These are phyloP conservation scores for Linyphia triangularis DNA, from an alignment of 2,888 invertebrate genomes.

Conservation along the genomic window DNA sequence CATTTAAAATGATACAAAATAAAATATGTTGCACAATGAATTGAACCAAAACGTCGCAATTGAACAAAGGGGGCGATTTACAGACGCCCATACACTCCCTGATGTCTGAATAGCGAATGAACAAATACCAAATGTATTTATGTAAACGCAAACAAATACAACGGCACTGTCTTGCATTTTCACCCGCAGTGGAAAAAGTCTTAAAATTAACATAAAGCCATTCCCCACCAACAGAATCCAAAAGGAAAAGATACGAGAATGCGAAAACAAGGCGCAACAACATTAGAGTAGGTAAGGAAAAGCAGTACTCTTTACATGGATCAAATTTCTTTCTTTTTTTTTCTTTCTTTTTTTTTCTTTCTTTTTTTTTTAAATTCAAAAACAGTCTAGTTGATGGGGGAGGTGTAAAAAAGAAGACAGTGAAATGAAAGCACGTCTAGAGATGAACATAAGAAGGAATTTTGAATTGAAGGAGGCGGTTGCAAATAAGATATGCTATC, in stretches of 20 bases:
- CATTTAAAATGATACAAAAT: neutral
- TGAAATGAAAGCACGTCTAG: neutral
- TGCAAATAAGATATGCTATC: conserved; percentile 57
- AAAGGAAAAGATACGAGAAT: neutral
- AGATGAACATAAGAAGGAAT: neutral
- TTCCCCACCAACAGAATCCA: conserved; percentile 13
- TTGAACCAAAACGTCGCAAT: neutral
- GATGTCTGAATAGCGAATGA: conserved; percentile 22
- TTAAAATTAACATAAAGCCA: conserved; percentile 57
- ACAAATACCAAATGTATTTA: conserved; percentile 21
- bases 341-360: neutral
- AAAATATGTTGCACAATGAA: neutral
- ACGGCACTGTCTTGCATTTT: neutral
- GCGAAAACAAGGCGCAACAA: conserved; percentile 10
- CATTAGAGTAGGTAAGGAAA: conserved; percentile 20
- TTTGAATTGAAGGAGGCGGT: neutral
- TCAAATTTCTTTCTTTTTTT: conserved; percentile 4
- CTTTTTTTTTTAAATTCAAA: neutral
- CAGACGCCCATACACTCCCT: neutral
- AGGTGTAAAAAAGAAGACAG: neutral
- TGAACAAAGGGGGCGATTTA: neutral
- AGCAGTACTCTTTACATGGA: conserved; percentile 6
- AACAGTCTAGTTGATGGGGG: conserved; percentile 13
- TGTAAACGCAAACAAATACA: conserved; percentile 31
- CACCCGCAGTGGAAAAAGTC: neutral